Evolutionary conservation across 2,113 vertebrate species (phyloP), one percentile per base, ranked within the genome.

Genomic region (Burhinus oedicnemus): DNA sequence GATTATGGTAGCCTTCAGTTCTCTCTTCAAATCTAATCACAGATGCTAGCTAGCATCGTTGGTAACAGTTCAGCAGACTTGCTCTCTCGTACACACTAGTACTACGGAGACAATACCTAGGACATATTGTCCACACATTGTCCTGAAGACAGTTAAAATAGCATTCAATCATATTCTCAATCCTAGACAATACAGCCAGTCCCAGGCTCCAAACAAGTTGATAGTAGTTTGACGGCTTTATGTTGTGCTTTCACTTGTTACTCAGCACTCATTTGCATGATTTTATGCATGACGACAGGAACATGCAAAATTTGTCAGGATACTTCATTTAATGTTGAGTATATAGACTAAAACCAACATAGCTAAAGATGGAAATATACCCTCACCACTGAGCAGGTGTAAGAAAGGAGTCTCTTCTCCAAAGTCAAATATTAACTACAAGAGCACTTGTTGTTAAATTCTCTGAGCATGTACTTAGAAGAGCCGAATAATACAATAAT

Each of bases 201-300:
- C 83, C 55, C 40, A 34, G 40, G 78, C 36, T 75, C 16, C 25
- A 95, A 54, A 72, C 34, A 61, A 91, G 79, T 19, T 69, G 40
- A 80, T 12, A 88, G 76, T 20, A 64, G 22, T n/a, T 80, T 22
- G 44, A 36, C 44, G 44, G 45, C 76, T 96, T 68, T 34, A 6
- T 51, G 34, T 62, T 69, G 27, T 79, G 66, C 71, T 34, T 92
- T 94, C 65, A 38, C 36, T 80, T 84, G 25, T n/a, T 54, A 44
- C 32, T 66, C 52, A 60, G 66, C 22, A 52, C 20, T 93, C 29
- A 55, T 89, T 79, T 94, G 40, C 72, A 90, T 77, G 29, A 62
- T 87, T 95, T 96, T 95, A 77, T 95, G 60, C 36, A 87, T 5
- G 20, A 92, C 83, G 93, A 92, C 38, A 95, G 80, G 77, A 97